A percentile compares a stretch with the other conserved stretches of the same genome.
Evolutionary conservation across 1,140 invertebrate genomes (phyloP).

Genomic region (Littorina saxatilis): DNA sequence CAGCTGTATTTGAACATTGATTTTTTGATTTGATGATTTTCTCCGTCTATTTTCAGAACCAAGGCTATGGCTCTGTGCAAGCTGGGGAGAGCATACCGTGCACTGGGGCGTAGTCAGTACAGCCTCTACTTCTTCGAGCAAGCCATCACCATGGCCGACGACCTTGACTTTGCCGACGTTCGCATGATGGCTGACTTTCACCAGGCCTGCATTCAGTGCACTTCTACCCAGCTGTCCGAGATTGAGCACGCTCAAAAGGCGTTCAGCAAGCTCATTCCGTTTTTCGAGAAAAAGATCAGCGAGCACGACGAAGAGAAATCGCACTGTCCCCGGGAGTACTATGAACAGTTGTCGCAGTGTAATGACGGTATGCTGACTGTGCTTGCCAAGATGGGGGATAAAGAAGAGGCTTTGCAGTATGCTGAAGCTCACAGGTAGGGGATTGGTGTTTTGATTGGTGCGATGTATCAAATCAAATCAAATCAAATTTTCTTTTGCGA

Average conservation of each 20-base stretch:
- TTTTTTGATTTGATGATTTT: background rate
- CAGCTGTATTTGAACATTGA: no score
- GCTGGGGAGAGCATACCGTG: slow-evolving; percentile 62
- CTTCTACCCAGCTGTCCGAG: slow-evolving; percentile 65
- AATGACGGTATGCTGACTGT: slow-evolving; percentile 70
- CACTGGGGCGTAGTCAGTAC: slow-evolving; percentile 60
- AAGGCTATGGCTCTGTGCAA: slow-evolving; percentile 64
- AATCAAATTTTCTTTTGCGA: no score
- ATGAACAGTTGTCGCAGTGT: slow-evolving; percentile 65
- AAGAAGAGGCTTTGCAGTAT: slow-evolving; percentile 67
- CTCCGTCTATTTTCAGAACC: slow-evolving; percentile 30
- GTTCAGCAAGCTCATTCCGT: slow-evolving; percentile 67
- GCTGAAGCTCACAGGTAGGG: slow-evolving; percentile 62
- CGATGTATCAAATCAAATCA: no score
- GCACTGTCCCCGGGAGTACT: slow-evolving; percentile 63
- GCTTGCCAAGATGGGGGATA: slow-evolving; percentile 64
- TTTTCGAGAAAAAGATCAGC: slow-evolving; percentile 64
- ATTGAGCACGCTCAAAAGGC: slow-evolving; percentile 63
- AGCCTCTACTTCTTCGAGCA: slow-evolving; percentile 67
- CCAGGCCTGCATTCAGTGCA: slow-evolving; percentile 65
- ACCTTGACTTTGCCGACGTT: slow-evolving; percentile 60
- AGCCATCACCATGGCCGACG: slow-evolving; percentile 57
- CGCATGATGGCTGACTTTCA: slow-evolving; percentile 66
- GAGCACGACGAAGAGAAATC: slow-evolving; percentile 66
- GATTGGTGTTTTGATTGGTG: background rate